Evolutionary conservation across 2,888 invertebrate species (phyloP).

Genomic region (Invenusta paracnida): DNA sequence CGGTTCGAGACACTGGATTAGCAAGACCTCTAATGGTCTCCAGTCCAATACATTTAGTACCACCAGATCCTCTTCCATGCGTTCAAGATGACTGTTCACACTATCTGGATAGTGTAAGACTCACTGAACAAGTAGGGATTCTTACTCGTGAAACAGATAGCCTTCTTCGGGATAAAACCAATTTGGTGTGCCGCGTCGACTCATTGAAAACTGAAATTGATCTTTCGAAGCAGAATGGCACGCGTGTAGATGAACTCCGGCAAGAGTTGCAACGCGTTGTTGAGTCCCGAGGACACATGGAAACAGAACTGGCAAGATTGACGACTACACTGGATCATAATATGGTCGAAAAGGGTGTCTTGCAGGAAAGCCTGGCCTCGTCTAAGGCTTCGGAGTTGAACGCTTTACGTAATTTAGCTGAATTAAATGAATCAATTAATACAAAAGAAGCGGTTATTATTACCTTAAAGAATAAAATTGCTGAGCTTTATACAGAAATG

Average conservation of each 20-base stretch:
- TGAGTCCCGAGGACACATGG: background rate
- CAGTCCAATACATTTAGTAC: background rate
- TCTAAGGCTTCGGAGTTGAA: background rate
- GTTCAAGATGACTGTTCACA: background rate
- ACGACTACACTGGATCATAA: background rate
- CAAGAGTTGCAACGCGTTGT: background rate
- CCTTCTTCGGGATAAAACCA: background rate
- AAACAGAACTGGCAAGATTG: background rate
- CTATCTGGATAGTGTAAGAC: background rate
- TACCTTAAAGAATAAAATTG: background rate
- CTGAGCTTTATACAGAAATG: background rate
- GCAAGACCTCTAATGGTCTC: background rate
- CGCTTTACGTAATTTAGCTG: background rate
- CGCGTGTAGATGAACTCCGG: background rate
- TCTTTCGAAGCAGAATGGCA: background rate
- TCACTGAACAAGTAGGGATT: background rate
- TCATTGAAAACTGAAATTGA: background rate
- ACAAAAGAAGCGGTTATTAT: background rate
- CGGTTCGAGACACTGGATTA: background rate
- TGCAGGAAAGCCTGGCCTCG: background rate
- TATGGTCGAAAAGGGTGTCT: background rate
- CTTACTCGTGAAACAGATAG: background rate
- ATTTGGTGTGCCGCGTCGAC: background rate
- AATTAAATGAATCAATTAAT: constrained; percentile 6
- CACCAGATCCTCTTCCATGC: background rate